Conservation (phyloP, 2,888 invertebrate species). For the Tolmerus cingulatus region DNA sequence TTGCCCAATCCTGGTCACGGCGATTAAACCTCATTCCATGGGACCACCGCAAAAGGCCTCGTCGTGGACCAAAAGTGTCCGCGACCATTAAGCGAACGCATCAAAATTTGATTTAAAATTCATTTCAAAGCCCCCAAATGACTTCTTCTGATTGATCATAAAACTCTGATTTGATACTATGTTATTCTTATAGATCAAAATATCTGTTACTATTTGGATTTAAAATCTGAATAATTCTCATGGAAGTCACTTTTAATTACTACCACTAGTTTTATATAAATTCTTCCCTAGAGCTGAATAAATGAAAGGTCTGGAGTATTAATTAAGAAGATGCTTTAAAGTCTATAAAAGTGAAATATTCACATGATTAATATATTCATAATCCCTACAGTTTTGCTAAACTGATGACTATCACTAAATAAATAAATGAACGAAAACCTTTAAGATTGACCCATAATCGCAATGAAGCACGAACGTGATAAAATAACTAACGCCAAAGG, state of each 20-base stretch:
- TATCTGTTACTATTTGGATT: too few relatives aligned
- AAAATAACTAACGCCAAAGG: neutral
- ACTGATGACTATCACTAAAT: too few relatives aligned
- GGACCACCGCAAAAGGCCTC: neutral
- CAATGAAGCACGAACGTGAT: neutral
- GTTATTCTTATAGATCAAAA: too few relatives aligned
- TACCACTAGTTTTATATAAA: too few relatives aligned
- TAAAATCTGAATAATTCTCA: too few relatives aligned
- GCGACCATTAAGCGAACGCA: neutral
- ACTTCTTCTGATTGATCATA: neutral
- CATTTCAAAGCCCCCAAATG: neutral
- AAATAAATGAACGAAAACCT: neutral
- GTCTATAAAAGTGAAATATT: too few relatives aligned
- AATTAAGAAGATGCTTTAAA: too few relatives aligned
- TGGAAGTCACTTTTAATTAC: too few relatives aligned
- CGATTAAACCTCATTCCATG: neutral
- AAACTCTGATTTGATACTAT: neutral
- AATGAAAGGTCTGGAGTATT: too few relatives aligned
- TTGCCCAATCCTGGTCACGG: neutral
- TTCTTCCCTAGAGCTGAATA: too few relatives aligned
- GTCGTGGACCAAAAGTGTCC: neutral
- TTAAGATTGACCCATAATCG: neutral
- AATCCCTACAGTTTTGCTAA: too few relatives aligned
- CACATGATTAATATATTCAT: too few relatives aligned
- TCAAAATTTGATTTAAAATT: neutral